Base-by-base conservation (phyloP, 92 coral and sea anemone species). In the Ricordea florida region DNA sequence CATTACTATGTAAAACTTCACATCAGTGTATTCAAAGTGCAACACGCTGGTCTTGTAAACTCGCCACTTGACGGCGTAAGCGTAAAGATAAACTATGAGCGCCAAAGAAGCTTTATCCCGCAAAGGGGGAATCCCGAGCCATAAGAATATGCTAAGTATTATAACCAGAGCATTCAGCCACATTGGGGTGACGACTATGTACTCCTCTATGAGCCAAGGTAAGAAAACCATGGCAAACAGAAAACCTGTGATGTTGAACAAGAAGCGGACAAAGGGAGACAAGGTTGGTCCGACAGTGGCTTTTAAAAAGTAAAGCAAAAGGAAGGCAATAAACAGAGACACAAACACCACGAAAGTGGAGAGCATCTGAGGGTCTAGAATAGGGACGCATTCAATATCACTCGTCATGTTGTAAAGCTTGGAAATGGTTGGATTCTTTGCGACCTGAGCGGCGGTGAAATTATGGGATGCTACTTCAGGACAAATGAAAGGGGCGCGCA, bases 121-220 rank as follows among this genome's bases (percentile, higher is more conserved):
- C 24, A 94, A 29, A 11, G 87, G 88, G 28, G 98, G 93, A 29
- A 91, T 57, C 5, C 90, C 89, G n/a, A 94, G 60, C 97, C 94
- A 91, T 13, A 84, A 37, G 21, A 84, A 45, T 20, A 81, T 48
- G 32, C 91, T 79, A 11, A 79, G 57, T 24, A 50, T 41, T 3
- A 88, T 34, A 21, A 88, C 34, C 20, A 81, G 44, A 7, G 44
- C 80, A 14, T 81, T 84, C 0, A 76, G 22, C 66, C 83, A 62
- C 57, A 76, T 26, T 0, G 97, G 90, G 10, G 96, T 88, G 15
- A 81, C 89, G 22, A 57, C 78, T 1, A 85, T 67, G 36, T 62
- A 88, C 35, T 85, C 74, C 59, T 94, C 92, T 17, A 94, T 85
- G 45, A 93, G 61, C 90, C 90, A 87, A 0, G 98, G 97, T 8